Evolutionary conservation across 2,888 invertebrate species (phyloP), one percentile per base, ranked within the genome.

Genomic region (Agapostemon virescens): DNA sequence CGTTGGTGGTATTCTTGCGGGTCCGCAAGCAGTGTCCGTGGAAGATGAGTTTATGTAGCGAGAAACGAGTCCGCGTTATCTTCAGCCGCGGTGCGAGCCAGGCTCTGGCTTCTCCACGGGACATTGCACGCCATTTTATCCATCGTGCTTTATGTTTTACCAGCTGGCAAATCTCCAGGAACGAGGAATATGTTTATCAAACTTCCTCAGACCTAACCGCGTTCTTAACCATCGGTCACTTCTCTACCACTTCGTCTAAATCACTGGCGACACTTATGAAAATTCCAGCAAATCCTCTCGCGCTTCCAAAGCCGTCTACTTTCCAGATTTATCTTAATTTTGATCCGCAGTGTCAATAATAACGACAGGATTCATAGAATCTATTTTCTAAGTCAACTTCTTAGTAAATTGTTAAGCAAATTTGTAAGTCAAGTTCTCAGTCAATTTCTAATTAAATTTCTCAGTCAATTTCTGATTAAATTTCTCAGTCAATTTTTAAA

Each of bases 31-130:
- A 66, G 71, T 58, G 78, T 67, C 36, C 30, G 61, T 73, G 73
- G 81, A 66, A 68, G 78, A 86, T 78, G 86, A 85, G 86, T 90
- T 90, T 89, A 90, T 90, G 89, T 90, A 90, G 90, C 88, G 90
- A 88, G 85, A 90, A 90, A 90, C 89, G 89, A 90, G 89, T 64
- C 72, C 61, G 81, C 83, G 87, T 88, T 88, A 88, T 88, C 88
- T 87, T 80, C 23, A 13, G 52, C 67, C 68, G 61, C 72, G 83
- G 69, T 69, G 72, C 68, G 30, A 76, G 66, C 84, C 67, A 85
- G 78, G 33, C 79, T 49, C 71, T 17, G 77, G 67, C 55, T 78
- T 85, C 84, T 79, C 75, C 76, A 42, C 77, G 52, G 79, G 61
- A 84, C 77, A 77, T 77, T 81, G 84, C 74, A 69, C 86, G 79